These are phyloP conservation scores for Lerista edwardsae DNA, from an alignment of 2,797 vertebrate genomes.

Conservation along the genomic window DNA sequence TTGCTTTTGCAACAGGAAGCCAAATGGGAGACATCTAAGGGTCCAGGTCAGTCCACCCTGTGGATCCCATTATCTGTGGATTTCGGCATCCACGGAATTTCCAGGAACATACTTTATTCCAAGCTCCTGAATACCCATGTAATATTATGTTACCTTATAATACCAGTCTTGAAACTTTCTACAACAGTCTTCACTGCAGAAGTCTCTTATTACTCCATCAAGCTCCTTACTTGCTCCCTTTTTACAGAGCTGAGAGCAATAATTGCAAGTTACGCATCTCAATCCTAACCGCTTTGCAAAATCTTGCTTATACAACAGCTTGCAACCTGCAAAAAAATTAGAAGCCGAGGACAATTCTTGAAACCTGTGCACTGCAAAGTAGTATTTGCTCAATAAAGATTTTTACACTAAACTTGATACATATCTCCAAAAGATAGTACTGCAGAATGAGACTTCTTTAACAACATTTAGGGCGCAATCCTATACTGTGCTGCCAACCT, in stretches of 20 bases:
- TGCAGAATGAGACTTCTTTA: not conserved
- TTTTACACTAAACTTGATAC: not conserved
- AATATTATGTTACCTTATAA: constrained; percentile 86
- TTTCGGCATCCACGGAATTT: no score
- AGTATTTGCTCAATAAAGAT: not conserved
- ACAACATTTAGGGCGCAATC: no score
- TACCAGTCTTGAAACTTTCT: constrained; percentile 98
- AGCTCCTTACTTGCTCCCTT: constrained; percentile 90
- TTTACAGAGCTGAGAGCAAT: constrained; percentile 97
- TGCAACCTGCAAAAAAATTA: constrained; percentile 87
- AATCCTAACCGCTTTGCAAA: constrained; percentile 93
- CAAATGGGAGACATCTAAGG: no score
- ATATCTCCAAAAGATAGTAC: not conserved
- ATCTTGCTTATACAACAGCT: constrained; percentile 97
- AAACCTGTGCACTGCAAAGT: constrained; percentile 28
- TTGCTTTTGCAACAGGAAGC: no score
- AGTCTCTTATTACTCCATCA: constrained; percentile 91
- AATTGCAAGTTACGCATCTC: constrained; percentile 98
- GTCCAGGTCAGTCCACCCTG: no score
- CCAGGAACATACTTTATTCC: constrained; percentile 6
- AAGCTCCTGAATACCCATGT: constrained; percentile 58
- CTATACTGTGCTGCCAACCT: no score
- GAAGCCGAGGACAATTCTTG: constrained; percentile 54
- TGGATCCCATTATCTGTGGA: no score
- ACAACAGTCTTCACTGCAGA: constrained; percentile 92